phyloP scores from a whole-genome alignment of 1,140 invertebrate species.

The Maniola jurtina region DNA sequence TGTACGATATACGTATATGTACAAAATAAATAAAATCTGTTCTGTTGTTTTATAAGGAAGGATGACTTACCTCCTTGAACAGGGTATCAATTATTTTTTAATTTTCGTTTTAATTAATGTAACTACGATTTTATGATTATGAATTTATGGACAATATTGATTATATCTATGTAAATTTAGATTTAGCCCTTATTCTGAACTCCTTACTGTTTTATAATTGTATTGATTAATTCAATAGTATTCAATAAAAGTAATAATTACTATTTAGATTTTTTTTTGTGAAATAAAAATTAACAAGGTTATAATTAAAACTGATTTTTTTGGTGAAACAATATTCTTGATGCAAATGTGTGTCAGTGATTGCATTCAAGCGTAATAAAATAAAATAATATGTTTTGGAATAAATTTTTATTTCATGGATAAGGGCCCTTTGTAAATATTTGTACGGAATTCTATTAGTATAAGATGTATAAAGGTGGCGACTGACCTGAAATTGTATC shows the following conservation, averaged over 20 bases:
- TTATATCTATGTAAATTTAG: constrained; percentile 34
- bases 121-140: constrained; percentile 39
- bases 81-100: constrained; percentile 52
- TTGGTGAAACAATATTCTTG: no score
- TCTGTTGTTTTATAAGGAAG: constrained; percentile 12
- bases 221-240: not conserved
- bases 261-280: no score
- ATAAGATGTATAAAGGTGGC: constrained; percentile 37
- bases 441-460: constrained; percentile 51
- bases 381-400: not conserved
- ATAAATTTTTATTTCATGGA: constrained; percentile 39
- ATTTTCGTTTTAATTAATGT: constrained; percentile 29
- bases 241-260: not conserved
- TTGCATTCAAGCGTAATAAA: not conserved
- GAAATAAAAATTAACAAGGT: no score
- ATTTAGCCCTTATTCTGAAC: constrained; percentile 52
- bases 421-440: constrained; percentile 68
- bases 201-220: constrained; percentile 2
- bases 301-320: no score
- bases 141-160: constrained; percentile 61
- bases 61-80: constrained; percentile 35
- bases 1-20: constrained; percentile 19
- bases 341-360: no score
- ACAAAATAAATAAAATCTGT: constrained; percentile 6
- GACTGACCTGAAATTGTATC: no score